phyloP scores from a whole-genome alignment of 2,888 invertebrate genomes.

The Oegoconia quadripuncta region DNA sequence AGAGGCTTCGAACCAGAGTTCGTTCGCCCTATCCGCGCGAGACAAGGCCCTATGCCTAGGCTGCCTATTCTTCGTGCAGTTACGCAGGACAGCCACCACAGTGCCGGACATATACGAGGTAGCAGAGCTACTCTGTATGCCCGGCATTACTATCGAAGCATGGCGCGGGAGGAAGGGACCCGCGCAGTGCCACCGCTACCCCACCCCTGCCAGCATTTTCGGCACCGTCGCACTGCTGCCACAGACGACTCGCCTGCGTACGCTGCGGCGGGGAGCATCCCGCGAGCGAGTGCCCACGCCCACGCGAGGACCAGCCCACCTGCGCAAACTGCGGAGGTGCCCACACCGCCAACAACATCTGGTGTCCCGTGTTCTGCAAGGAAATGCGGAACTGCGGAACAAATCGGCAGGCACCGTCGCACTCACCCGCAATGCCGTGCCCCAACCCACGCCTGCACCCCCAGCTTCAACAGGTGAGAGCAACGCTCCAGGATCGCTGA shows the following conservation, averaged over 20 bases:
- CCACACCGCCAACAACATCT: too few relatives aligned
- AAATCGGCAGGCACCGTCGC: not conserved
- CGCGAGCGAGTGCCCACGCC: constrained; percentile 1
- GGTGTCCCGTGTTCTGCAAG: too few relatives aligned
- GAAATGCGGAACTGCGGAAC: too few relatives aligned
- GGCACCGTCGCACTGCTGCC: not conserved
- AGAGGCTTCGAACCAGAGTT: too few relatives aligned
- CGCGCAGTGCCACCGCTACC: constrained; percentile 10
- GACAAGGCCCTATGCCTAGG: constrained; percentile 5
- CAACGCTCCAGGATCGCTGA: not conserved
- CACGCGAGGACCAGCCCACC: constrained; percentile 1
- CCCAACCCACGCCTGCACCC: not conserved
- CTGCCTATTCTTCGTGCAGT: not conserved
- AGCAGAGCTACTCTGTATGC: constrained; percentile 1
- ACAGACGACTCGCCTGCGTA: constrained; percentile 2
- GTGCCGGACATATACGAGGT: not conserved
- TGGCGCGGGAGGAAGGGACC: constrained; percentile 9
- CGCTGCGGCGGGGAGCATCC: too few relatives aligned
- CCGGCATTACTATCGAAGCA: too few relatives aligned
- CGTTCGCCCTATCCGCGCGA: constrained; percentile 9
- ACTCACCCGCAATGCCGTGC: not conserved
- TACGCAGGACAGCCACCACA: not conserved
- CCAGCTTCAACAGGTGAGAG: not conserved
- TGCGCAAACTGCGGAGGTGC: constrained; percentile 11
- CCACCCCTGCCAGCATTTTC: constrained; percentile 5